These are phyloP conservation scores for Melanostoma mellinum DNA, from an alignment of 2,888 invertebrate genomes.

Conservation along the genomic window DNA sequence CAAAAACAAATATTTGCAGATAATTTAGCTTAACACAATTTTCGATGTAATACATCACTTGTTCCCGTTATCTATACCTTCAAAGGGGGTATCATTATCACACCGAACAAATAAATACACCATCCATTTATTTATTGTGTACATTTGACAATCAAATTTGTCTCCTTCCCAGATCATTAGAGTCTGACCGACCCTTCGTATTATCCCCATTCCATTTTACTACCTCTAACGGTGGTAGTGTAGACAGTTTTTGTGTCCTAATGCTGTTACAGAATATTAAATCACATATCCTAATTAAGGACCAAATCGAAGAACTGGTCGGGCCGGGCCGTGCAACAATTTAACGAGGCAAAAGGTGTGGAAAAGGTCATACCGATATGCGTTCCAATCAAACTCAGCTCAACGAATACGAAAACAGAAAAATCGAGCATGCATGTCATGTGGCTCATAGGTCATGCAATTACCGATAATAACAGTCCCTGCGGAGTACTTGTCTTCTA, in stretches of 20 bases:
- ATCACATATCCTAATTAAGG: slow-evolving; percentile 65
- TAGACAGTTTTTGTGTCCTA: slow-evolving; percentile 4
- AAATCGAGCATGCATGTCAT: slow-evolving; percentile 37
- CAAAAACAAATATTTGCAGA: slow-evolving; percentile 39
- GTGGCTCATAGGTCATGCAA: slow-evolving; percentile 64
- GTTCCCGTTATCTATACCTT: not conserved
- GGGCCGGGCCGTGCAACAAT: slow-evolving; percentile 43
- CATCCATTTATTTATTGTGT: slow-evolving; percentile 36
- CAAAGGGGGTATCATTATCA: slow-evolving; percentile 55
- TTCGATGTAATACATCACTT: slow-evolving; percentile 50
- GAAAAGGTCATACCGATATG: slow-evolving; percentile 65
- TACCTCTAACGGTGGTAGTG: not conserved
- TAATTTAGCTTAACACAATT: slow-evolving; percentile 7
- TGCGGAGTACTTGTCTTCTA: slow-evolving; percentile 10
- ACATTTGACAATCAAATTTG: slow-evolving; percentile 22
- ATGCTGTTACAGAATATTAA: slow-evolving; percentile 62
- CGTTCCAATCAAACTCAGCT: slow-evolving; percentile 16
- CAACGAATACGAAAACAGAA: slow-evolving; percentile 28
- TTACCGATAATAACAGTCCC: slow-evolving; percentile 59
- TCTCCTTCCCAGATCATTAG: slow-evolving; percentile 45
- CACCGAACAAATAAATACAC: slow-evolving; percentile 54
- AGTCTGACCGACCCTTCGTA: slow-evolving; percentile 11
- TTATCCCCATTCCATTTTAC: slow-evolving; percentile 31
- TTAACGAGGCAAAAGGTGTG: slow-evolving; percentile 63
- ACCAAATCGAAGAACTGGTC: slow-evolving; percentile 34